Evolutionary conservation across 2,797 vertebrate species (phyloP), one percentile per base, ranked within the genome.

Genomic region (Borostomias antarcticus): DNA sequence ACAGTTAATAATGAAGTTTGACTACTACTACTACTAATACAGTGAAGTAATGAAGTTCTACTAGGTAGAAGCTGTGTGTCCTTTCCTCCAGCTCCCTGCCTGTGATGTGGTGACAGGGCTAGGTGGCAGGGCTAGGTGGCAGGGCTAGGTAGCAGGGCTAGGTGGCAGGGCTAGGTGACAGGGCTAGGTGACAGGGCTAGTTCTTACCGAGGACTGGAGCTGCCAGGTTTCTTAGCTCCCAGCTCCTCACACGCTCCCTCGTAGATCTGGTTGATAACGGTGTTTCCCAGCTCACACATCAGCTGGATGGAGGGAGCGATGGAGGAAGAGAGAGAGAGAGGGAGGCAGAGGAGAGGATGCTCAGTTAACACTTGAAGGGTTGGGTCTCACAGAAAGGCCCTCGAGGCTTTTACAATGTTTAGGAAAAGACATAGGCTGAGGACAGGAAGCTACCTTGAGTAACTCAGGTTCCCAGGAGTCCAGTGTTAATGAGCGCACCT

Each of bases 391-490:
- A n/a, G 19, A 51, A 52, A 21, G 25, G 23, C 26, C 19, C 26
- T 5, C 25, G 64, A 13, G 0, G 64, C 50, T 60, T 45, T 56
- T 33, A 33, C 58, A 66, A 13, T 1, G 73, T 54, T 43, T 68
- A 10, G 58, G 25, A 2, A 32, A 58, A 35, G 23, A 19, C 10
- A 21, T 23, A 21, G 11, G 9, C 26, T 10, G 26, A 25, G 25
- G n/a, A 35, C 50, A 23, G 26, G 45, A 33, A 23, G 19, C 51
- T 64, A 97, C 96, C 94, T 97, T 98, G 13, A 98, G 90, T 68
- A 99, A 81, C 82, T 99, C 98, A 0, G 98, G 98, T 70, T 99
- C 98, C 98, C 98, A 99, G 0, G 98, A 97, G 79, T 99, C 98
- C 81, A 99, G 84, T 0, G 98, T 99, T 76, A 99, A 91, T 5